Conservation (phyloP, 2,113 vertebrate genomes). For the Macroglossus sobrinus region DNA sequence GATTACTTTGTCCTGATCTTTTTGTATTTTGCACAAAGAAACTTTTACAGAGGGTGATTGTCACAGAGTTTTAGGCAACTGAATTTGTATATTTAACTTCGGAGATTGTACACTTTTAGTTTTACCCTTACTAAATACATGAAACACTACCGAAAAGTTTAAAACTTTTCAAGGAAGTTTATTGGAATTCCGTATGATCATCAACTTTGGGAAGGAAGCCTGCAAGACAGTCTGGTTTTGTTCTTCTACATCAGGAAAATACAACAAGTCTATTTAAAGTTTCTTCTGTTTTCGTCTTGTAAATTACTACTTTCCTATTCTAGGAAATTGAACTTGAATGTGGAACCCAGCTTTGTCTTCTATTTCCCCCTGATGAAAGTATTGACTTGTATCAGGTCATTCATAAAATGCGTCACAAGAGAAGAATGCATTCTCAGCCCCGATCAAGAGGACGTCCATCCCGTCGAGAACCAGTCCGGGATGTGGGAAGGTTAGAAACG, state of each 20-base stretch:
- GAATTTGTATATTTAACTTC: not conserved
- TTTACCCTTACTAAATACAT: not conserved
- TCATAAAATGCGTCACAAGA: conserved; percentile 97
- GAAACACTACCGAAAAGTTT: not conserved
- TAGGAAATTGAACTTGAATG: conserved; percentile 97
- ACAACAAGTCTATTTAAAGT: not conserved
- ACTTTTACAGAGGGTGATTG: not conserved
- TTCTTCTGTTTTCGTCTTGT: conserved; percentile 63
- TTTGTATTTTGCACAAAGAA: conserved; percentile 41
- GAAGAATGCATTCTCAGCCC: conserved; percentile 95
- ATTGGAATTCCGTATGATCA: not conserved
- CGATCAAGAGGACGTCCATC: conserved; percentile 93
- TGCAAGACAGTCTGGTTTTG: not conserved
- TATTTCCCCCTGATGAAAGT: conserved; percentile 97
- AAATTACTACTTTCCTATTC: conserved; percentile 79
- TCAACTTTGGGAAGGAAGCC: conserved; percentile 28
- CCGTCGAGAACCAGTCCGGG: conserved; percentile 92
- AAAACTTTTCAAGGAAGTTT: not conserved
- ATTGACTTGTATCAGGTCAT: conserved; percentile 98
- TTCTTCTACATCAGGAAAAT: conserved; percentile 12
- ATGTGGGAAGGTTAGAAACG: conserved; percentile 99
- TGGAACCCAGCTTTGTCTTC: conserved; percentile 95
- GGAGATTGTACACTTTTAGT: not conserved
- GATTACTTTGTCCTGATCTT: not conserved
- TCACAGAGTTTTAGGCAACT: not conserved